Conservation (phyloP, 2,113 vertebrate genomes). For the Osmerus eperlanus region DNA sequence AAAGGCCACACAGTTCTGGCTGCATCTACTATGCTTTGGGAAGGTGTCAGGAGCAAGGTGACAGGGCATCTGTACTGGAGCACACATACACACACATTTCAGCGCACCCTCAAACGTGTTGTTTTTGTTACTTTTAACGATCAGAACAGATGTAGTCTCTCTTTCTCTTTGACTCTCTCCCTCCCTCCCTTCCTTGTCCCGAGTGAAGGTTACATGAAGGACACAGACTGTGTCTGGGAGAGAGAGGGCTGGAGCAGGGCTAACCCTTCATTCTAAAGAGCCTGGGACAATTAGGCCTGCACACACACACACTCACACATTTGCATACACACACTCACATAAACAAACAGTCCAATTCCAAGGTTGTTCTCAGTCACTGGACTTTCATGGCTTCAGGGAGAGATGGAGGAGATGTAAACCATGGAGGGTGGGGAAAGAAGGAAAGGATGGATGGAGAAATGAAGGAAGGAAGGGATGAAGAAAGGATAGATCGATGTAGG, state of each 20-base stretch:
- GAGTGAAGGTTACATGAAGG: not conserved
- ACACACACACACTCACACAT: not conserved
- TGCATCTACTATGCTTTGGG: too few relatives aligned
- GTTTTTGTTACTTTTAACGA: not conserved
- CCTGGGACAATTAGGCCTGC: not conserved
- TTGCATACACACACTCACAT: accelerated
- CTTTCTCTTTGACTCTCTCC: not conserved
- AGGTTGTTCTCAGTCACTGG: conserved; percentile 1
- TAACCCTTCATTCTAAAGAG: not conserved
- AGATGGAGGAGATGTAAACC: conserved; percentile 2
- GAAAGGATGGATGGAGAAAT: conserved; percentile 16
- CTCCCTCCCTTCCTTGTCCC: not conserved
- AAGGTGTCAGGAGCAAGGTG: too few relatives aligned
- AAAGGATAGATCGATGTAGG: conserved; percentile 9
- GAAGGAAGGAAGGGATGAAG: not conserved
- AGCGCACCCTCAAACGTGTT: not conserved
- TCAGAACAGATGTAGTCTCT: not conserved
- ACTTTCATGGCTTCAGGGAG: conserved; percentile 5
- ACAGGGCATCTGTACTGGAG: not conserved
- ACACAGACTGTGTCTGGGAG: not conserved
- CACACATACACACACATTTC: not conserved
- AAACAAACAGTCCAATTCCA: not conserved
- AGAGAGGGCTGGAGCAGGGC: too few relatives aligned
- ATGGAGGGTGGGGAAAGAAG: conserved; percentile 8
- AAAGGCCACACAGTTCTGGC: too few relatives aligned